Percentiles rank a stretch among this genome's conserved stretches.
These are phyloP conservation scores for Nasonia longicornis DNA, from an alignment of 1,140 invertebrate genomes.

Conservation along the genomic window DNA sequence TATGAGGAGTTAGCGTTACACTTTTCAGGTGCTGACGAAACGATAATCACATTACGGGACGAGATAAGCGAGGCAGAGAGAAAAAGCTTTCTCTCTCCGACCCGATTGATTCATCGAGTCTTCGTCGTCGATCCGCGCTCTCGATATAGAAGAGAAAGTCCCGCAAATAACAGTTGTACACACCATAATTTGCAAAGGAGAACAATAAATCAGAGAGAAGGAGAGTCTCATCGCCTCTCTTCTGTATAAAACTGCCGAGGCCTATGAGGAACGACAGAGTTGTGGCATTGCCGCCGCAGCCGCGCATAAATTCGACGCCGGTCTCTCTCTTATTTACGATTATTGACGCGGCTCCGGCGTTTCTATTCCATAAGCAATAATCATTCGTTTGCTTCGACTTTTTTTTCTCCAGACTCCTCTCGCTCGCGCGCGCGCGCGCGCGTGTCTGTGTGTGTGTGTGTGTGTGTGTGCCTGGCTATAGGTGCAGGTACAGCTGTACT, in stretches of 20 bases:
- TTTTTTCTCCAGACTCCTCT: background rate
- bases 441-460: rapidly evolving
- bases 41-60: background rate
- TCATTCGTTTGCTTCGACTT: constrained; percentile 24
- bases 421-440: background rate
- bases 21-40: background rate
- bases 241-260: background rate
- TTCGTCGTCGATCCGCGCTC: constrained; percentile 44
- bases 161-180: constrained; percentile 31
- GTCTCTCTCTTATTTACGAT: constrained; percentile 36
- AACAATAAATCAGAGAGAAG: constrained; percentile 49
- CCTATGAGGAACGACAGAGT: constrained; percentile 34
- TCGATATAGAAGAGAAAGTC: constrained; percentile 51
- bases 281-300: constrained; percentile 23
- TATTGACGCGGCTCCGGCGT: constrained; percentile 17
- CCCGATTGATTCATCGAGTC: constrained; percentile 47
- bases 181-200: constrained; percentile 45
- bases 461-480: no score
- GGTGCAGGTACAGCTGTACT: no score
- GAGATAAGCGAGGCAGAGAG: background rate
- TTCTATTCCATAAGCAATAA: constrained; percentile 32
- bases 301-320: constrained; percentile 33
- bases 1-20: background rate
- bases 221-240: background rate
- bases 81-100: constrained; percentile 43